Evolutionary conservation across 2,113 vertebrate genomes (phyloP), one percentile per base, ranked within the genome.

Genomic region (Abramis brama): DNA sequence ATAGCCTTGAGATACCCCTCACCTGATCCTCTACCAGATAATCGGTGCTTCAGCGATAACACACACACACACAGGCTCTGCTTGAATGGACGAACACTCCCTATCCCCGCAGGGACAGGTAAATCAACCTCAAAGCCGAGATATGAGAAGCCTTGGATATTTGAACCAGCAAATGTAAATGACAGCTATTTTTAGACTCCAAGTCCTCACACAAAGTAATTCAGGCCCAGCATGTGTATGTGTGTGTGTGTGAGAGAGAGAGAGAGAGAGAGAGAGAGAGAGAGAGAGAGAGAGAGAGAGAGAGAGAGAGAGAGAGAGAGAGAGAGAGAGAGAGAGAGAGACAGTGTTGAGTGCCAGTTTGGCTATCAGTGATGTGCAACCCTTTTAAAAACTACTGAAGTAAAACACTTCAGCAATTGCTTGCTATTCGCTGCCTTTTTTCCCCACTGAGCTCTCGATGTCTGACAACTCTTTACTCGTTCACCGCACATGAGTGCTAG

Each of bases 1-100:
- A 86, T 71, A 73, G 79, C 73, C 79, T 85, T 77, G 52, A 82
- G 85, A 88, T 84, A 27, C 39, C 80, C 68, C 62, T 85, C 84
- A 82, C 85, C 79, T 86, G 84, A 88, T 78, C 79, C 78, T 64
- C 59, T 25, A 60, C 66, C 45, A 15, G 47, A 62, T 60, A 70
- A 76, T 70, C 52, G 45, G 47, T 3, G 73, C 25, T 62, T 71
- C 71, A 25, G 25, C 7, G 25, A 36, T 64, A 23, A 82, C 68
- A 80, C 52, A 74, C 83, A 76, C 83, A 52, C 19, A 50, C 12
- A 68, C n/a, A 30, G 81, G 45, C 50, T 83, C 12, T 36, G 62
- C 85, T 82, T 86, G 79, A 82, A 86, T 43, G 47, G 55, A 79
- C 27, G 45, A 52, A 78, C 64, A 55, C 75, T 36, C 74, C 33